Conservation (phyloP, 2,888 invertebrate genomes). For the Eupithecia vulgata region DNA sequence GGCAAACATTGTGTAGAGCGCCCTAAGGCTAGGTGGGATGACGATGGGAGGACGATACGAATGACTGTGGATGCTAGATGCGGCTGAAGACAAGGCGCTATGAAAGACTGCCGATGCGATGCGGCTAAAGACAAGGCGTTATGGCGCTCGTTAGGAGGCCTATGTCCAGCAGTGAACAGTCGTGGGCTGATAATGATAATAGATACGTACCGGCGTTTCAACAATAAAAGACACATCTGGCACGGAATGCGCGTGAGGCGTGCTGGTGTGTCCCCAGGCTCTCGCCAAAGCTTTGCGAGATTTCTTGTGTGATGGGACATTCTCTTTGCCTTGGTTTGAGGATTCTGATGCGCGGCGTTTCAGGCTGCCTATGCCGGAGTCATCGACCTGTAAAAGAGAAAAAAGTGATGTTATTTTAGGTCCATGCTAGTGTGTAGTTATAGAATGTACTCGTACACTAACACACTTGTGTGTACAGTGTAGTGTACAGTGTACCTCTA, state of each 20-base stretch:
- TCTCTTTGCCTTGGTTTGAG: constrained; percentile 85
- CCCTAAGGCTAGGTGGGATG: too few relatives aligned
- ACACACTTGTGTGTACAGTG: too few relatives aligned
- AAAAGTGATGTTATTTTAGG: neutral
- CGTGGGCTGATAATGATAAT: too few relatives aligned
- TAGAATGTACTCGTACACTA: too few relatives aligned
- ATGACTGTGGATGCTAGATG: too few relatives aligned
- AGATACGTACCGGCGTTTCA: constrained; percentile 89
- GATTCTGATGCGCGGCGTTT: constrained; percentile 61
- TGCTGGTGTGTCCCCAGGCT: constrained; percentile 85
- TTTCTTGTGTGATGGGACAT: constrained; percentile 86
- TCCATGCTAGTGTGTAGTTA: neutral
- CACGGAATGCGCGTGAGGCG: constrained; percentile 62
- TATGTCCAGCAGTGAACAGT: neutral
- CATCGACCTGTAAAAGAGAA: constrained; percentile 60
- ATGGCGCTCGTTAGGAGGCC: neutral
- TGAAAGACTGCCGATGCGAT: too few relatives aligned
- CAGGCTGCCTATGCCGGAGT: constrained; percentile 75
- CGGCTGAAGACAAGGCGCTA: too few relatives aligned
- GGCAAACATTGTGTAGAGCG: too few relatives aligned
- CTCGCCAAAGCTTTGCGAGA: constrained; percentile 92
- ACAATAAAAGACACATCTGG: constrained; percentile 88
- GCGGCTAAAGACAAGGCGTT: too few relatives aligned
- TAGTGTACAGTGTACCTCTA: too few relatives aligned
- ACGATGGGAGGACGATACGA: too few relatives aligned